phyloP scores from a whole-genome alignment of 2,888 invertebrate species.

The Stenoptilia bipunctidactyla region DNA sequence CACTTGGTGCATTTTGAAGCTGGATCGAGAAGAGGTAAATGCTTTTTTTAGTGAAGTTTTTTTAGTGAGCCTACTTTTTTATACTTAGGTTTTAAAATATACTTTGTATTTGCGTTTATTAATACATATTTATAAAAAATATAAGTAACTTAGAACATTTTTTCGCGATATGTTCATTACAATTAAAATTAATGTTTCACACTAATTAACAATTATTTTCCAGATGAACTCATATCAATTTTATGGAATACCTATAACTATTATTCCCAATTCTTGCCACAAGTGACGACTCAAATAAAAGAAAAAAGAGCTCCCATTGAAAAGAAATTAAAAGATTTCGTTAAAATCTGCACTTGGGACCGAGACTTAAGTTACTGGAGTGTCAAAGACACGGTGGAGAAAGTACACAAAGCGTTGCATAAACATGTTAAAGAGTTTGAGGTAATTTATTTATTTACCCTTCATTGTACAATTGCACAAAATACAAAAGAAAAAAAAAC shows the following conservation, averaged over 20 bases:
- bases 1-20: conserved; percentile 76
- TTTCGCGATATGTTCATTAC: no score
- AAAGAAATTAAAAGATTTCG: conserved; percentile 91
- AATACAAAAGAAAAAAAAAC: no score
- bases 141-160: no score
- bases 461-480: no score
- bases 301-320: conserved; percentile 86
- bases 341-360: conserved; percentile 95
- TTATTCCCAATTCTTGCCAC: conserved; percentile 82
- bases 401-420: conserved; percentile 88
- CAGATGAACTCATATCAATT: conserved; percentile 73
- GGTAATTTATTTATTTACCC: no score
- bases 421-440: conserved; percentile 91
- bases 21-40: conserved; percentile 47
- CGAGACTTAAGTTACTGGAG: conserved; percentile 95
- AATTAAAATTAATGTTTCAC: not conserved
- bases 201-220: conserved; percentile 21
- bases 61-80: not conserved
- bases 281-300: conserved; percentile 75
- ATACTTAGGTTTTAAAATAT: not conserved
- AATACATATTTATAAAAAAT: no score
- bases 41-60: not conserved
- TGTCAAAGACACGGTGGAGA: conserved; percentile 88
- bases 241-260: conserved; percentile 88
- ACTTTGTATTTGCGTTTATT: no score